Evolutionary conservation across 2,113 vertebrate species (phyloP).

Genomic region (Nestor notabilis): DNA sequence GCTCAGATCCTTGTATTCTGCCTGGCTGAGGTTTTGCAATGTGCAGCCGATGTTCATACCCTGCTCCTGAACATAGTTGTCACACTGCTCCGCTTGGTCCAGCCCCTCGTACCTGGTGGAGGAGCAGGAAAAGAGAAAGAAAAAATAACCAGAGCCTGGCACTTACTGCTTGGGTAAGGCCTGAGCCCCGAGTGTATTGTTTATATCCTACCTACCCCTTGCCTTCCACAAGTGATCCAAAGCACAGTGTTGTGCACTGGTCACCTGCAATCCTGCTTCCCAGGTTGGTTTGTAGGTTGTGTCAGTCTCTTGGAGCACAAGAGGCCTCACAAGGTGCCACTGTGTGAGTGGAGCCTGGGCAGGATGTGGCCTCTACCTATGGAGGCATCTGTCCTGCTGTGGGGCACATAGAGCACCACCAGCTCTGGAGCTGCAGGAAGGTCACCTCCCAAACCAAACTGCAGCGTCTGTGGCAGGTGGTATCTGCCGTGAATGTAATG

Average conservation of each 20-base stretch:
- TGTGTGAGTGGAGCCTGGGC: background rate
- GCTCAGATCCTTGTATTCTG: conserved; percentile 84
- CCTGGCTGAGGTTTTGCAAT: conserved; percentile 66
- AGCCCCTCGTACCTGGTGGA: conserved; percentile 79
- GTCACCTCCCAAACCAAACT: background rate
- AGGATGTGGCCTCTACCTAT: background rate
- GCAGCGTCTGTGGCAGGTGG: background rate
- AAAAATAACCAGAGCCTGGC: background rate
- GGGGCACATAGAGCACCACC: background rate
- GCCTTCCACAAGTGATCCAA: background rate
- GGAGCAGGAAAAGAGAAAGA: background rate
- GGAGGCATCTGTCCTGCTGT: background rate
- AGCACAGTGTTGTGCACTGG: background rate
- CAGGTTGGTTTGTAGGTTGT: background rate
- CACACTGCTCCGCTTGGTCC: conserved; percentile 70
- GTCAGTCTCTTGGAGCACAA: background rate
- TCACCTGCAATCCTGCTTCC: background rate
- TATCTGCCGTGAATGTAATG: background rate
- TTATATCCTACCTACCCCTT: background rate
- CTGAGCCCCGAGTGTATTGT: rapidly evolving
- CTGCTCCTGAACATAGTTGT: conserved; percentile 57
- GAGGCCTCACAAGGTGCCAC: background rate
- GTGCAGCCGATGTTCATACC: conserved; percentile 75
- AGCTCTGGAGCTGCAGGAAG: background rate
- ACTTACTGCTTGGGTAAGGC: background rate